These are phyloP conservation scores for Matsumurasca onukii DNA, from an alignment of 1,140 invertebrate species.

Conservation along the genomic window DNA sequence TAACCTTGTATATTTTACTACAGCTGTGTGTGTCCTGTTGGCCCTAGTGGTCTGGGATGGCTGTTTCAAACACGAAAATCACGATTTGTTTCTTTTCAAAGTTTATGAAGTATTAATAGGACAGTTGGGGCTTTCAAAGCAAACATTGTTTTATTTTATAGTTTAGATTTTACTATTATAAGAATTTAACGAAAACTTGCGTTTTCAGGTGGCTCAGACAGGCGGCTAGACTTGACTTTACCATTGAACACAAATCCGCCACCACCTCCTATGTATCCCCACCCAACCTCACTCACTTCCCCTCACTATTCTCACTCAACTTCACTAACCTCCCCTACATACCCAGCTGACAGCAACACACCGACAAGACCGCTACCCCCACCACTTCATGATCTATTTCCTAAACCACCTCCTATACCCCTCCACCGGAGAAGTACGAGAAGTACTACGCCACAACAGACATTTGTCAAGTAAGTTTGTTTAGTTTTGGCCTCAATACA, in stretches of 20 bases:
- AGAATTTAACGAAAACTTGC: too few relatives aligned
- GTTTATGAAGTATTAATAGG: too few relatives aligned
- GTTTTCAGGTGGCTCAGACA: not conserved
- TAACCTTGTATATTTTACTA: too few relatives aligned
- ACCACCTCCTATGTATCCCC: conserved; percentile 2
- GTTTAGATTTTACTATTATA: too few relatives aligned
- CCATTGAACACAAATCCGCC: not conserved
- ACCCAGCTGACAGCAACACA: conserved; percentile 44
- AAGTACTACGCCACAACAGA: conserved; percentile 73
- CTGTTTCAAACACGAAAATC: too few relatives aligned
- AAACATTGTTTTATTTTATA: too few relatives aligned
- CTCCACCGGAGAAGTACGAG: conserved; percentile 73
- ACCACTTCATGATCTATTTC: conserved; percentile 59
- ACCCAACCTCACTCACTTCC: conserved; percentile 42
- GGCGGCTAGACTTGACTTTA: not conserved
- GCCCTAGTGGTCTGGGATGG: too few relatives aligned
- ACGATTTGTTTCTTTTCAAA: too few relatives aligned
- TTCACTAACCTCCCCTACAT: not conserved
- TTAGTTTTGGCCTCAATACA: too few relatives aligned
- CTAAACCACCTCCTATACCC: conserved; percentile 66
- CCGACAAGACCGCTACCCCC: conserved; percentile 52
- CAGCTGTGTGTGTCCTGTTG: too few relatives aligned
- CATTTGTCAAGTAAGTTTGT: conserved; percentile 58
- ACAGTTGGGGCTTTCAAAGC: too few relatives aligned
- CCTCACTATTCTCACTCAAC: conserved; percentile 28